Percentiles rank a stretch among this genome's conserved stretches.
These are phyloP conservation scores for Ceratina australensis DNA, from an alignment of 1,140 invertebrate species.

Conservation along the genomic window DNA sequence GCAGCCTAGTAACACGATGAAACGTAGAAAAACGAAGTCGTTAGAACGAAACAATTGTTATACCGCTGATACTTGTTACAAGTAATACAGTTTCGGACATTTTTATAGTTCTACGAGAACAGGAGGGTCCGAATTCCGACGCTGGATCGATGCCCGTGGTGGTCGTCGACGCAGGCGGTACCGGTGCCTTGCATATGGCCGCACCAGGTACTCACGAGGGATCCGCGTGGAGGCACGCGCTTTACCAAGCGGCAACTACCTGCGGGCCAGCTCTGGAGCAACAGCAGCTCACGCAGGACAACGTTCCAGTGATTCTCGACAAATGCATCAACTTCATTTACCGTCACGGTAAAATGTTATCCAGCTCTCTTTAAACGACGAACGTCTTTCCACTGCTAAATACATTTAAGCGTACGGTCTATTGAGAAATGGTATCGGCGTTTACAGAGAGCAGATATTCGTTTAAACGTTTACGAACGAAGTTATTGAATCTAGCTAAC, in stretches of 20 bases:
- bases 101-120: conserved; percentile 69
- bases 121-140: conserved; percentile 70
- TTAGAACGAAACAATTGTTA: not conserved
- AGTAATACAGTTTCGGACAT: not conserved
- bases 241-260: conserved; percentile 86
- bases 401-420: too few relatives aligned
- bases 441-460: too few relatives aligned
- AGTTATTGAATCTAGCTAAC: not conserved
- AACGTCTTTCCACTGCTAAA: not conserved
- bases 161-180: conserved; percentile 70
- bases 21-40: conserved; percentile 7
- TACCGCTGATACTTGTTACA: not conserved
- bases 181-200: conserved; percentile 72
- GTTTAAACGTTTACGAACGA: too few relatives aligned
- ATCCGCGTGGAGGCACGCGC: conserved; percentile 84
- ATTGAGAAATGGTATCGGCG: too few relatives aligned
- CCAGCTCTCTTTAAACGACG: too few relatives aligned
- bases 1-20: not conserved
- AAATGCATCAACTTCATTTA: conserved; percentile 95
- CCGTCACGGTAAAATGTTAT: conserved; percentile 86
- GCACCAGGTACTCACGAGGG: conserved; percentile 71
- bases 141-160: conserved; percentile 65
- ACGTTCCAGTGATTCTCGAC: conserved; percentile 93
- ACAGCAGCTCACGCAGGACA: conserved; percentile 91
- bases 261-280: conserved; percentile 88